Base-by-base conservation (phyloP, 2,888 invertebrate species). In the Diplazon laetatorius region DNA sequence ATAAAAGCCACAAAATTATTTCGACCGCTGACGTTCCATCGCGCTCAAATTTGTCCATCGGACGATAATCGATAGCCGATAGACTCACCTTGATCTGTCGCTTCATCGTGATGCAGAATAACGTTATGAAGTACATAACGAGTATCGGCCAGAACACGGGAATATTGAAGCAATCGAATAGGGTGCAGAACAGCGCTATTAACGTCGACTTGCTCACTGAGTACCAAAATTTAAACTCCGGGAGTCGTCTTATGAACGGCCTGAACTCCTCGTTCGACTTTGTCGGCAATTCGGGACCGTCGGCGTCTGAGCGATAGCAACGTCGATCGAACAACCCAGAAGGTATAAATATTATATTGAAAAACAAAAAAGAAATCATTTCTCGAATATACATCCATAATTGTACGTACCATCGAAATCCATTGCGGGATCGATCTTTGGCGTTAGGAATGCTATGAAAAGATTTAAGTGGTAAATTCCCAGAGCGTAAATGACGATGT, bases 131-230 rank as follows among this genome's bases (percentile, higher is more conserved):
- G 93, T 99, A 99, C 97, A 99, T 97, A 88, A 99, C 98, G 91
- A 99, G 94, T 88, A 99, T 99, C 78, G 99, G 99, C 99, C 99
- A 99, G 92, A 99, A 99, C 87, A 99, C 99, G 90, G 99, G 99
- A 91, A 99, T 96, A 93, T 99, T 98, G 92, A 99, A 98, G 87
- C 96, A 96, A 89, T 99, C 98, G 91, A 99, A 98, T 92, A 98
- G 97, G 77, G 99, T 99, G 92, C 98, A 98, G 84, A 95, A 92
- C 89, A 97, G 93, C 50, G 96, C 98, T 85, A 99, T 93, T 10
- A 97, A 85, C 44, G 99, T 98, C 85, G 99, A 98, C 91, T 98
- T 98, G 77, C 97, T 95, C 80, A 98, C 97, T 85, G 99, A 98
- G 86, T 99, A 95, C 99, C 99, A 99, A 92, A 99, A 99, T 92